These are phyloP conservation scores for Tympanuchus pallidicinctus DNA, from an alignment of 2,113 vertebrate species.

Conservation along the genomic window DNA sequence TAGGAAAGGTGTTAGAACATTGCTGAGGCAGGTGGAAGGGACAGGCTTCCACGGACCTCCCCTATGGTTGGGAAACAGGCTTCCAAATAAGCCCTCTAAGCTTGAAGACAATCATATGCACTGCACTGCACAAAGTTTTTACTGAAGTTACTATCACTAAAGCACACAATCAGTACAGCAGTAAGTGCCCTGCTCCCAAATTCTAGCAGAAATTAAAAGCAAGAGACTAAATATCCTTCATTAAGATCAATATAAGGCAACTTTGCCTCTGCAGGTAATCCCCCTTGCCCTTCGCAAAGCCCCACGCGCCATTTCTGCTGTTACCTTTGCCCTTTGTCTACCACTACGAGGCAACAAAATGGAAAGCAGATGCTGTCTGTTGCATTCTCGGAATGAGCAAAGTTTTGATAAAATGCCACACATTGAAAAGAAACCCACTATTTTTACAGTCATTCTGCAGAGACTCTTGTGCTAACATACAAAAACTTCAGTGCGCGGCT, in stretches of 20 bases:
- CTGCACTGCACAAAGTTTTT: neutral
- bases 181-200: neutral
- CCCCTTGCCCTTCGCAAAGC: neutral
- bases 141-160: neutral
- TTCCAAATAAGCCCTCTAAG: neutral
- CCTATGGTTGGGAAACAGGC: neutral
- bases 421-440: neutral
- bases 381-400: neutral
- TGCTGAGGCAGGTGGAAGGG: neutral
- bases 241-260: neutral
- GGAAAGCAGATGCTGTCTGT: neutral
- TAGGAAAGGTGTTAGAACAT: neutral
- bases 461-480: neutral
- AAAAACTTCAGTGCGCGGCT: neutral
- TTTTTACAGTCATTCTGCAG: neutral
- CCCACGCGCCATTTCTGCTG: neutral
- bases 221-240: neutral
- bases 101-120: neutral
- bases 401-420: constrained; percentile 6
- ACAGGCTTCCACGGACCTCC: neutral
- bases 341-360: neutral
- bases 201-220: neutral
- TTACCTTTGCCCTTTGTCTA: neutral
- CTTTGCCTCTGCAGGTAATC: neutral
- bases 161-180: neutral